These are phyloP conservation scores for Melierax canorus DNA, from an alignment of 2,113 vertebrate genomes.

Conservation along the genomic window DNA sequence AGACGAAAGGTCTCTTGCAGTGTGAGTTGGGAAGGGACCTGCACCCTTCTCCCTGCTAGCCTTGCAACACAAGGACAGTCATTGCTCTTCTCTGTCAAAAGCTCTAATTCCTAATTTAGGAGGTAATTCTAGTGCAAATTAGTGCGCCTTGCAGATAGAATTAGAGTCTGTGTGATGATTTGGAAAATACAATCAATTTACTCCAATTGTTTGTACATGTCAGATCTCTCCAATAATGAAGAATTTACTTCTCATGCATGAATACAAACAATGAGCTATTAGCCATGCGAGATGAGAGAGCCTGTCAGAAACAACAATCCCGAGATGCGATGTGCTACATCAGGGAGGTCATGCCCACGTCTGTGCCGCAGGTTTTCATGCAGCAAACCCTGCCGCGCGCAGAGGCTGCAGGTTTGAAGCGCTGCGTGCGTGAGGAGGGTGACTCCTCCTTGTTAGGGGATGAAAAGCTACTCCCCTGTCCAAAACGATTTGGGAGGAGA, in stretches of 20 bases:
- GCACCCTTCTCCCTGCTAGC: not conserved
- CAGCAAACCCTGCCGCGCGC: not conserved
- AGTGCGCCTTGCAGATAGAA: conserved; percentile 69
- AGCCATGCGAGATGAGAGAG: not conserved
- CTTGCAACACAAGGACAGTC: not conserved
- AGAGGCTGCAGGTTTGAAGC: not conserved
- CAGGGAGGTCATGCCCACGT: not conserved
- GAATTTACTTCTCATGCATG: conserved; percentile 42
- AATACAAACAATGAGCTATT: conserved; percentile 50
- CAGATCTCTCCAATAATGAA: conserved; percentile 63
- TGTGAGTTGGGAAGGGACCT: not conserved
- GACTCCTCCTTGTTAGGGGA: not conserved
- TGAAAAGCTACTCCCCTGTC: not conserved
- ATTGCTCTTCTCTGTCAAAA: conserved; percentile 35
- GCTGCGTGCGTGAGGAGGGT: not conserved
- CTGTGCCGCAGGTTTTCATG: fast-evolving
- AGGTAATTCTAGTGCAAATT: conserved; percentile 71
- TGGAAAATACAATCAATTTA: conserved; percentile 78
- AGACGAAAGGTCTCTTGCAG: not conserved
- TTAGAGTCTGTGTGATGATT: conserved; percentile 73
- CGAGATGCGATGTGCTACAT: not conserved
- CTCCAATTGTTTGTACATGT: conserved; percentile 68
- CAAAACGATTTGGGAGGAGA: not conserved
- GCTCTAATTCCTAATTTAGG: conserved; percentile 64
- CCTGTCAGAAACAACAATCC: not conserved